Evolutionary conservation across 2,888 invertebrate species (phyloP).

Genomic region (Tinea semifulvella): DNA sequence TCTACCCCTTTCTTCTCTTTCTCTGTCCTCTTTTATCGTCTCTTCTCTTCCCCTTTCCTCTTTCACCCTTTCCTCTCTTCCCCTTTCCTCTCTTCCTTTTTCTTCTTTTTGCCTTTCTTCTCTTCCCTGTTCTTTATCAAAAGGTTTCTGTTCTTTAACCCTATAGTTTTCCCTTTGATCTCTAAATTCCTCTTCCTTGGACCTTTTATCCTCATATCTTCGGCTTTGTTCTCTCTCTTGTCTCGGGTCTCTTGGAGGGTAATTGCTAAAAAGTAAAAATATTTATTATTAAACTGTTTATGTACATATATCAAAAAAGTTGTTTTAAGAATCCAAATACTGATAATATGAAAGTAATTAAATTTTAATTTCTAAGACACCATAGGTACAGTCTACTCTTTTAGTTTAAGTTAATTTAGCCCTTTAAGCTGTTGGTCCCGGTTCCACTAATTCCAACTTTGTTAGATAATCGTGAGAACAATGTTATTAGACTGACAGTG

Average conservation of each 20-base stretch:
- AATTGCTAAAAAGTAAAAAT: too few relatives aligned
- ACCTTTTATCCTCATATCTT: neutral
- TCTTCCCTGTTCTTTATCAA: slow-evolving; percentile 21
- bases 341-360: too few relatives aligned
- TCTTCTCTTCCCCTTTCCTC: neutral
- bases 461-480: too few relatives aligned
- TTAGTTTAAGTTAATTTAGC: too few relatives aligned
- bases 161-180: neutral
- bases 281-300: too few relatives aligned
- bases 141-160: neutral
- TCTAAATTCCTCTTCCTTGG: neutral
- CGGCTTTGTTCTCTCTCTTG: neutral
- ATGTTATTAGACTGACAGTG: too few relatives aligned
- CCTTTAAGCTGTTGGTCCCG: too few relatives aligned
- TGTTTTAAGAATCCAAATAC: too few relatives aligned
- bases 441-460: too few relatives aligned
- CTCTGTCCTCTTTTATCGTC: slow-evolving; percentile 21
- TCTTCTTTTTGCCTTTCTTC: slow-evolving; percentile 23
- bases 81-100: neutral
- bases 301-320: too few relatives aligned
- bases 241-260: neutral
- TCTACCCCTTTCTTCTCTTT: slow-evolving; percentile 22
- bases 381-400: too few relatives aligned
- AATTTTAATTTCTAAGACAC: too few relatives aligned
- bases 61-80: neutral